Evolutionary conservation across 1,140 invertebrate genomes (phyloP).

Genomic region (Aphelinus atriplicis): DNA sequence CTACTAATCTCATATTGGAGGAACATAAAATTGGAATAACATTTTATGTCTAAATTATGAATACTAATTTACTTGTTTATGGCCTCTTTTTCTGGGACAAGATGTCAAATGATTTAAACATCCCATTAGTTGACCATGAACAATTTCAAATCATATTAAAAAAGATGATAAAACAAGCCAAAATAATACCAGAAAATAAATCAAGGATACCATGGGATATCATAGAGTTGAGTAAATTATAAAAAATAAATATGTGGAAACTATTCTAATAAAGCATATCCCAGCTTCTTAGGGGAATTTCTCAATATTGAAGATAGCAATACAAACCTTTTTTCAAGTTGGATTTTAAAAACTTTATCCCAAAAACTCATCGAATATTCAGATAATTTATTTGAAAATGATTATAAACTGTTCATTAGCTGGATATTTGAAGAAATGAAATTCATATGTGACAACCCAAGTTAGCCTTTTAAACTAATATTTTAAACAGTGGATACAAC

Average conservation of each 20-base stretch:
- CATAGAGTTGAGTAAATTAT: slow-evolving; percentile 1
- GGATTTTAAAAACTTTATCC: slow-evolving; percentile 51
- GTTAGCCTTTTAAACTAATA: background rate
- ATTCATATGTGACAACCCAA: slow-evolving; percentile 44
- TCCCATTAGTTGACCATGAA: no score
- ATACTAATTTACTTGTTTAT: no score
- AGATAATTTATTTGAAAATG: slow-evolving; percentile 41
- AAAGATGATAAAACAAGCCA: background rate
- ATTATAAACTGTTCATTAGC: slow-evolving; percentile 46
- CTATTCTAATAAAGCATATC: slow-evolving; percentile 12
- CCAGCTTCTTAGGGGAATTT: slow-evolving; percentile 47
- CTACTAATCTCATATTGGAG: no score
- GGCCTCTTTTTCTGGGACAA: no score
- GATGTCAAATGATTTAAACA: no score
- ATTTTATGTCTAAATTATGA: no score
- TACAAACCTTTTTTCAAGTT: slow-evolving; percentile 51
- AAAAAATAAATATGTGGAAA: slow-evolving; percentile 2
- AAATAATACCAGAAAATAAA: background rate
- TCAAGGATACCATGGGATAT: background rate
- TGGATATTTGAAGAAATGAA: slow-evolving; percentile 53
- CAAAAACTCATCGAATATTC: slow-evolving; percentile 43
- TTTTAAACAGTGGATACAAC: background rate
- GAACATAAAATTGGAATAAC: no score
- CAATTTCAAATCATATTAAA: background rate
- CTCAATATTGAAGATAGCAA: slow-evolving; percentile 48